These are phyloP conservation scores for Pararge aegeria DNA, from an alignment of 1,140 invertebrate genomes.

Conservation along the genomic window DNA sequence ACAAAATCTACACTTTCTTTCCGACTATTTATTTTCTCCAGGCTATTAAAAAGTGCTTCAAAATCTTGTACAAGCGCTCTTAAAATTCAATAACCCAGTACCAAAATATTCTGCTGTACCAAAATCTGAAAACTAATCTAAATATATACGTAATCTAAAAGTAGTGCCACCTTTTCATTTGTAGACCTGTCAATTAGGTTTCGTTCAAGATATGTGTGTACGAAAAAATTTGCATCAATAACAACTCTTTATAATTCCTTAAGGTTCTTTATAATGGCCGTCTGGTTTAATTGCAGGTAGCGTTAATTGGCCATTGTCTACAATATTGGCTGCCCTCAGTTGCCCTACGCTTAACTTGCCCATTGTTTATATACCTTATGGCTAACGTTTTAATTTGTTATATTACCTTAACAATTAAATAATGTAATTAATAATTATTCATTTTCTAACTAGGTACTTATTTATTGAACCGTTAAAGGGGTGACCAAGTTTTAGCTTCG, in stretches of 20 bases:
- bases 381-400: conserved; percentile 31
- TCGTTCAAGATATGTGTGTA: background rate
- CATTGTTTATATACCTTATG: conserved; percentile 43
- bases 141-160: too few species aligned
- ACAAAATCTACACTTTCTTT: too few species aligned
- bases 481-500: too few species aligned
- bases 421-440: background rate
- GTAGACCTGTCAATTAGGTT: too few species aligned
- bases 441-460: background rate
- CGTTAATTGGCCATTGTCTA: conserved; percentile 76
- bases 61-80: too few species aligned
- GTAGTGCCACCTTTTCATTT: too few species aligned
- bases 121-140: too few species aligned
- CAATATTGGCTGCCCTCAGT: conserved; percentile 56
- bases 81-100: too few species aligned
- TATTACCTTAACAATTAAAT: conserved; percentile 1
- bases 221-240: conserved; percentile 17
- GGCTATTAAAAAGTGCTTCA: too few species aligned
- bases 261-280: conserved; percentile 49
- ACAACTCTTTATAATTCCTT: conserved; percentile 42
- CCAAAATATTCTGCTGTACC: too few species aligned
- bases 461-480: too few species aligned
- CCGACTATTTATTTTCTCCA: too few species aligned
- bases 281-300: conserved; percentile 74
- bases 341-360: conserved; percentile 53